Percentiles rank a stretch among this genome's conserved stretches.
Evolutionary conservation across 2,888 invertebrate species (phyloP).

Genomic region (Acanthoscelides obtectus): DNA sequence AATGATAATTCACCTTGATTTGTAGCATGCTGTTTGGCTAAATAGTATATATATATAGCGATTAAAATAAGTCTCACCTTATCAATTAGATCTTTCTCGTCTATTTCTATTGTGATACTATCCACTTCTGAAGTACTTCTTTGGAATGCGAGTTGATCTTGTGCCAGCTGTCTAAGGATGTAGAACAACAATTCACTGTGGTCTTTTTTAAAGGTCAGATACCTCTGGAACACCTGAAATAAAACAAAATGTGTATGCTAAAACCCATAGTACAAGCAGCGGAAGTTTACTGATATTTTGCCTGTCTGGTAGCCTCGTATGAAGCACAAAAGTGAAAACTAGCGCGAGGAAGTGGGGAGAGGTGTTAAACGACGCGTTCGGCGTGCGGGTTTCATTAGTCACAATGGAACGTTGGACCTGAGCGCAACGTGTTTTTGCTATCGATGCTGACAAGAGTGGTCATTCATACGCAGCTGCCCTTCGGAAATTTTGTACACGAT

Average conservation of each 20-base stretch:
- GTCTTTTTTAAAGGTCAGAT: conserved; percentile 90
- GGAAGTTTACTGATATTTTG: conserved; percentile 3
- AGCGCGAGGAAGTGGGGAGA: too few relatives aligned
- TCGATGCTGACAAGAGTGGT: too few relatives aligned
- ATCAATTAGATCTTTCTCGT: conserved; percentile 78
- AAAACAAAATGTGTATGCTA: conserved; percentile 7
- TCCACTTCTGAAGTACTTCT: conserved; percentile 60
- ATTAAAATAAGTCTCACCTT: conserved; percentile 32
- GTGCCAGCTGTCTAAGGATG: conserved; percentile 85
- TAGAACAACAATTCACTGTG: conserved; percentile 95
- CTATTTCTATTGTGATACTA: conserved; percentile 70
- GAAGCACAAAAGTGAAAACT: too few relatives aligned
- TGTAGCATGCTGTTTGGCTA: too few relatives aligned
- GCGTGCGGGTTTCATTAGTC: too few relatives aligned
- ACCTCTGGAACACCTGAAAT: conserved; percentile 85
- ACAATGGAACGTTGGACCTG: too few relatives aligned
- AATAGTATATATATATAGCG: conserved; percentile 1
- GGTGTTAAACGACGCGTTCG: too few relatives aligned
- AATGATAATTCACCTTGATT: too few relatives aligned
- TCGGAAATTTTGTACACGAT: too few relatives aligned
- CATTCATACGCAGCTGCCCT: too few relatives aligned
- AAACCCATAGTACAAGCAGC: conserved; percentile 4
- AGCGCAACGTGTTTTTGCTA: too few relatives aligned
- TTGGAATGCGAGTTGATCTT: conserved; percentile 86
- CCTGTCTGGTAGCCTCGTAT: neutral